These are phyloP conservation scores for Varanus komodoensis DNA, from an alignment of 2,113 vertebrate genomes.

Conservation along the genomic window DNA sequence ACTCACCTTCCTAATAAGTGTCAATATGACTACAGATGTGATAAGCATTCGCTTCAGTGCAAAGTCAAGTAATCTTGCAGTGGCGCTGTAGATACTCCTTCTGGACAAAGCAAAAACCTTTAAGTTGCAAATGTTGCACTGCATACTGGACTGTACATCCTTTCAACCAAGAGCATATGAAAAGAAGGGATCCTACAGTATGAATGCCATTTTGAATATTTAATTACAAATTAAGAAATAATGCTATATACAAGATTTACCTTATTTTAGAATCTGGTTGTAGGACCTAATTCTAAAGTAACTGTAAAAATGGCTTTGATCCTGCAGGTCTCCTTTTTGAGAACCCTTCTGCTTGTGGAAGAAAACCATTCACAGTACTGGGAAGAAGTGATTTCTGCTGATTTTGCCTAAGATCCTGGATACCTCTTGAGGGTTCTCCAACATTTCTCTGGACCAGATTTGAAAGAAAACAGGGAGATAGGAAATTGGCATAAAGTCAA, in stretches of 20 bases:
- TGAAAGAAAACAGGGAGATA: not conserved
- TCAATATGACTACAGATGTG: not conserved
- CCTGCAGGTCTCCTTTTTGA: not conserved
- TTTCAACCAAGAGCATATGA: not conserved
- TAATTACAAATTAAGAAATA: not conserved
- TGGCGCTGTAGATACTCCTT: conserved; percentile 22
- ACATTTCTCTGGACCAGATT: not conserved
- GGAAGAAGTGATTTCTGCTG: not conserved
- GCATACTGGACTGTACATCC: not conserved
- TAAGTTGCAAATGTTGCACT: conserved; percentile 5
- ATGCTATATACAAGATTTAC: not conserved
- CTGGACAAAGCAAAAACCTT: conserved; percentile 22
- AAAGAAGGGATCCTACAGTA: not conserved
- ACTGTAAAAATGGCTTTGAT: not conserved
- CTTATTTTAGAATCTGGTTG: not conserved
- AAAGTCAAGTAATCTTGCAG: conserved; percentile 33
- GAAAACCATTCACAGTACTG: not conserved
- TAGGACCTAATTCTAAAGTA: not conserved
- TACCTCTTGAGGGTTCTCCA: not conserved
- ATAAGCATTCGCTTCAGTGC: not conserved
- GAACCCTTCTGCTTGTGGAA: not conserved
- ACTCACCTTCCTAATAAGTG: not conserved
- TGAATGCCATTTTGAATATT: not conserved
- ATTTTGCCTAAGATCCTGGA: not conserved
- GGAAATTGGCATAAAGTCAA: not conserved